Conservation (phyloP, 2,113 vertebrate species). For the Limnothrissa miodon region DNA sequence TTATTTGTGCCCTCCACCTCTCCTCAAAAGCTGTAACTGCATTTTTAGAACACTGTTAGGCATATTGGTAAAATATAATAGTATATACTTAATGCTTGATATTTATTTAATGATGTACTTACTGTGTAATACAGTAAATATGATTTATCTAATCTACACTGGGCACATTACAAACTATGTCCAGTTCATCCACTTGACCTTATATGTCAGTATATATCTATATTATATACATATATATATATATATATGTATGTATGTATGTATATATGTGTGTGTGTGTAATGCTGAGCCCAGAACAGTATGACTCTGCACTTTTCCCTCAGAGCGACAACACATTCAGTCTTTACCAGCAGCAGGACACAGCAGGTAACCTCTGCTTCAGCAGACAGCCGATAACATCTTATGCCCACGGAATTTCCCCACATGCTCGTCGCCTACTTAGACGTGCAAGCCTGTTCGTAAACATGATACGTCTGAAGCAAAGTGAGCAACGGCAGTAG, state of each 20-base stretch:
- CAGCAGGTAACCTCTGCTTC: constrained; percentile 17
- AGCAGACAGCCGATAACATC: constrained; percentile 3
- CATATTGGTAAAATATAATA: too few relatives aligned
- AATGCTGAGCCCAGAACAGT: background rate
- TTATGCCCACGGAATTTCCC: background rate
- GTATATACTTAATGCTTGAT: too few relatives aligned
- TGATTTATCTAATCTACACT: background rate
- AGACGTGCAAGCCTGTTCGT: background rate
- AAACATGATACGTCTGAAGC: background rate
- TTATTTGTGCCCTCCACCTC: background rate
- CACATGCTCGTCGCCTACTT: background rate
- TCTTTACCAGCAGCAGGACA: background rate
- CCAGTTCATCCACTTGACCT: constrained; percentile 11
- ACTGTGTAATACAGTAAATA: too few relatives aligned
- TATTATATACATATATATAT: too few relatives aligned
- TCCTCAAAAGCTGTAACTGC: background rate
- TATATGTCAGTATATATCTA: too few relatives aligned
- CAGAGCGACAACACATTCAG: background rate
- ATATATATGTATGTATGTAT: too few relatives aligned
- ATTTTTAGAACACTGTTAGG: too few relatives aligned
- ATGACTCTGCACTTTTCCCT: constrained; percentile 36
- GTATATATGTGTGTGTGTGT: too few relatives aligned
- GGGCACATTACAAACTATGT: constrained; percentile 7
- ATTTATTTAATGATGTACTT: too few relatives aligned
- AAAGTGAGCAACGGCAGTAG: background rate